Evolutionary conservation across 2,888 invertebrate species (phyloP).

Genomic region (Pseudanteris insignis): DNA sequence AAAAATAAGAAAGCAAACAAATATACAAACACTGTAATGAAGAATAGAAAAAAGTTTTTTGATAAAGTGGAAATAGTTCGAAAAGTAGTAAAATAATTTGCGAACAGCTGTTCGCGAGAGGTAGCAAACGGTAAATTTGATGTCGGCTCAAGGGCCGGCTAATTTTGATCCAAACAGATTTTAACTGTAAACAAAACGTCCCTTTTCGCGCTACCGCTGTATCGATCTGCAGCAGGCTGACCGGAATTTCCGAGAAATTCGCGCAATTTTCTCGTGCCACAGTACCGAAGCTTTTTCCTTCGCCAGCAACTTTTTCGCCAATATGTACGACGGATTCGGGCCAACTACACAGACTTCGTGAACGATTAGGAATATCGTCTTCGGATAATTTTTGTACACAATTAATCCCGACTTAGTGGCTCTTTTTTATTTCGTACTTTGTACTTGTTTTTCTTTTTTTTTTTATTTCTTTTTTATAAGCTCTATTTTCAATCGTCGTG

Average conservation of each 20-base stretch:
- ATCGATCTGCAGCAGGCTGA: constrained; percentile 34
- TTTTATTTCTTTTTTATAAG: too few species aligned
- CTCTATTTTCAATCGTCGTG: background rate
- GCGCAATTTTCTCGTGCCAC: constrained; percentile 37
- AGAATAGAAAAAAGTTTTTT: too few species aligned
- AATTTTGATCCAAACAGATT: too few species aligned
- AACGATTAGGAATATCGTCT: constrained; percentile 34
- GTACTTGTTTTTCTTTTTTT: constrained; percentile 5
- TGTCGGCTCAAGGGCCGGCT: too few species aligned
- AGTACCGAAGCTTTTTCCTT: constrained; percentile 24
- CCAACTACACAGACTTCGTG: constrained; percentile 33
- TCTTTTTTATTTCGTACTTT: constrained; percentile 16
- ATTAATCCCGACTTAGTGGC: constrained; percentile 54
- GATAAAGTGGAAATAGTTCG: too few species aligned
- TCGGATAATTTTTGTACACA: constrained; percentile 59
- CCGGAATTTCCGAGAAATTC: constrained; percentile 37
- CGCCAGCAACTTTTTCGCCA: constrained; percentile 42
- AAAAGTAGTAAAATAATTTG: too few species aligned
- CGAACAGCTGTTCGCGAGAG: too few species aligned
- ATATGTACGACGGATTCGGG: constrained; percentile 25
- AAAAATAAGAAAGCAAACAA: too few species aligned
- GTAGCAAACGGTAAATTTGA: constrained; percentile 20
- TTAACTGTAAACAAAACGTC: constrained; percentile 26
- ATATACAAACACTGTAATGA: too few species aligned
- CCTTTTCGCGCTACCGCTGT: constrained; percentile 23